phyloP scores from a whole-genome alignment of 2,113 vertebrate genomes.

The Reinhardtius hippoglossoides region DNA sequence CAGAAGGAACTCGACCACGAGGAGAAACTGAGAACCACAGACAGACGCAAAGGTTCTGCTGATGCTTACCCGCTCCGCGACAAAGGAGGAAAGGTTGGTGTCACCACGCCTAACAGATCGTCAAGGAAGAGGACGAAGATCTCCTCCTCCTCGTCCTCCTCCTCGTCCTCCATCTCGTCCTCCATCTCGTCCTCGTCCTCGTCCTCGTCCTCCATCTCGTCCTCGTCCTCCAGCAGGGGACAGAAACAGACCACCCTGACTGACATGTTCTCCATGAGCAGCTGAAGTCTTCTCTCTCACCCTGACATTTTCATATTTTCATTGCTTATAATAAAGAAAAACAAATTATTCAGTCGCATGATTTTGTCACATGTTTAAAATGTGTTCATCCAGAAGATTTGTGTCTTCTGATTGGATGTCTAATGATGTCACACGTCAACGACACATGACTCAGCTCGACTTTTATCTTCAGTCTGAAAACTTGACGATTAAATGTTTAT shows the following conservation, averaged over 20 bases:
- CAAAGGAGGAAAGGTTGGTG: background rate
- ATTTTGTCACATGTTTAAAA: no score
- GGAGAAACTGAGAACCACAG: slow-evolving; percentile 57
- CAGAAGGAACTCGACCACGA: slow-evolving; percentile 88
- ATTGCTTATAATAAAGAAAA: no score
- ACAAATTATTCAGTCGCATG: no score
- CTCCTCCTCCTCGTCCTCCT: background rate
- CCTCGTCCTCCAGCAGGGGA: slow-evolving; percentile 22
- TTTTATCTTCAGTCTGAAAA: no score
- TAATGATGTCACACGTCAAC: no score
- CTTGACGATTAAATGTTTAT: no score
- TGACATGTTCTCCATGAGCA: slow-evolving; percentile 67
- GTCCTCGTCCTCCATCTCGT: background rate
- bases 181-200: background rate
- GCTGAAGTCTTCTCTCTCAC: slow-evolving; percentile 45
- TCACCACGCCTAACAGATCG: background rate
- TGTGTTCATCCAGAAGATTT: no score
- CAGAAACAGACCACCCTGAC: slow-evolving; percentile 74
- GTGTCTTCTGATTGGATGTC: no score
- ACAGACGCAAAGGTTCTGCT: slow-evolving; percentile 88
- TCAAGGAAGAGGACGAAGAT: background rate
- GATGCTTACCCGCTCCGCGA: slow-evolving; percentile 87
- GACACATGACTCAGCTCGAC: no score
- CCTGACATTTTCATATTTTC: no score
- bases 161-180: background rate